These are phyloP conservation scores for Oreonectes daqikongensis DNA, from an alignment of 2,797 vertebrate genomes.

Conservation along the genomic window DNA sequence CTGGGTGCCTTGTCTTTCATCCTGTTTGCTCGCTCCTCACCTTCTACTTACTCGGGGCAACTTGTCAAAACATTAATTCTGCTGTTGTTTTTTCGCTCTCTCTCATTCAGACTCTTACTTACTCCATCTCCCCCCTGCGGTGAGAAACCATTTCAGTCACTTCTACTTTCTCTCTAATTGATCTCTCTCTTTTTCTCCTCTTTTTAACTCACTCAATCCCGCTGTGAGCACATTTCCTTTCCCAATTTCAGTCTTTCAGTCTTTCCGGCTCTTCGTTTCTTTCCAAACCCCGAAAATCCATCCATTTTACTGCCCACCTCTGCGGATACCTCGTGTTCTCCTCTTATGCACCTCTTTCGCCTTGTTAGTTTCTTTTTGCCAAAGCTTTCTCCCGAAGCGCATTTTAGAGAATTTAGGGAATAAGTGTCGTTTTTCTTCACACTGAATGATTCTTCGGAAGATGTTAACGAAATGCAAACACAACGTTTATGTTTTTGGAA, in stretches of 20 bases:
- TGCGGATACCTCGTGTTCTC: conserved; percentile 13
- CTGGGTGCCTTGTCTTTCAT: conserved; percentile 56
- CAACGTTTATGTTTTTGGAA: neutral
- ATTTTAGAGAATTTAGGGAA: neutral
- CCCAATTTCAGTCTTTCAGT: conserved; percentile 57
- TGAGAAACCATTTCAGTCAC: conserved; percentile 74
- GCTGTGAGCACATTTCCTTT: conserved; percentile 75
- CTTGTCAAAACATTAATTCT: conserved; percentile 71
- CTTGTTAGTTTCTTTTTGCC: conserved; percentile 35
- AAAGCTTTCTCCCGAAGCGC: no score
- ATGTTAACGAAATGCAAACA: neutral
- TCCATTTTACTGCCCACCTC: conserved; percentile 21
- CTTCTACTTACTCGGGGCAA: conserved; percentile 43
- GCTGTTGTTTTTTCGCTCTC: conserved; percentile 67
- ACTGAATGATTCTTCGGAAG: neutral
- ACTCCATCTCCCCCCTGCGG: conserved; percentile 64
- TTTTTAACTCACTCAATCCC: conserved; percentile 64
- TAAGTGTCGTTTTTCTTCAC: conserved; percentile 2
- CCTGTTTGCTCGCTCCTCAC: conserved; percentile 45
- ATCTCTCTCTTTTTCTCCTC: conserved; percentile 62
- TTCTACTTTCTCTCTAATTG: conserved; percentile 77
- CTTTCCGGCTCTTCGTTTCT: conserved; percentile 23
- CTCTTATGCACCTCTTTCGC: conserved; percentile 36
- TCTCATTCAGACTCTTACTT: conserved; percentile 57
- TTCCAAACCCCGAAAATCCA: conserved; percentile 3